These are phyloP conservation scores for Petrocephalus schoutedeni DNA, from an alignment of 2,797 vertebrate genomes.

Conservation along the genomic window DNA sequence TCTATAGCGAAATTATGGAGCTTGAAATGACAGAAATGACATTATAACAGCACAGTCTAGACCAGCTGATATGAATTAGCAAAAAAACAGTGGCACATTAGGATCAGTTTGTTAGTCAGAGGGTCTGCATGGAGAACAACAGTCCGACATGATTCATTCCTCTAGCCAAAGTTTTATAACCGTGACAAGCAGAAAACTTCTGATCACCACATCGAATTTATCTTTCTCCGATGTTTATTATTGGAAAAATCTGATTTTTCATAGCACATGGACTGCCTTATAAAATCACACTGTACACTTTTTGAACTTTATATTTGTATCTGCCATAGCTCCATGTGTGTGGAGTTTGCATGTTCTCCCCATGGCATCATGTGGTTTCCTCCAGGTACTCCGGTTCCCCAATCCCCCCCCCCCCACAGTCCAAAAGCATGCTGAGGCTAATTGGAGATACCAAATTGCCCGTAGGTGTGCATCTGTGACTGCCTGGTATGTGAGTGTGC, in stretches of 20 bases:
- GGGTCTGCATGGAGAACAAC: neutral
- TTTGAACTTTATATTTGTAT: neutral
- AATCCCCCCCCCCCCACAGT: neutral
- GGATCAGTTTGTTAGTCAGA: neutral
- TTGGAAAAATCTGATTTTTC: neutral
- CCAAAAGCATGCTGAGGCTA: neutral
- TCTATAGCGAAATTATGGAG: neutral
- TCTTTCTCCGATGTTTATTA: neutral
- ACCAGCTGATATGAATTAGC: neutral
- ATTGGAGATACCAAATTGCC: neutral
- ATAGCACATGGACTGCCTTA: neutral
- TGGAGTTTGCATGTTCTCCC: neutral
- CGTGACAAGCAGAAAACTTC: neutral
- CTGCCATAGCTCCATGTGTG: neutral
- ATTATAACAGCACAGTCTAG: neutral
- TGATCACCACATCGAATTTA: neutral
- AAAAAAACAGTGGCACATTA: neutral
- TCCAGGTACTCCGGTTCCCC: neutral
- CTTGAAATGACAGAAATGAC: neutral
- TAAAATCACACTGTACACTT: neutral
- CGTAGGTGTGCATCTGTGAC: neutral
- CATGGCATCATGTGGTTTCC: neutral
- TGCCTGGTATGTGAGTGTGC: neutral
- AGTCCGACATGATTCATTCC: neutral
- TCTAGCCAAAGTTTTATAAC: neutral